Percentiles rank a stretch among this genome's conserved stretches.
These are phyloP conservation scores for Oscheius sp. DNA, from an alignment of 2,888 invertebrate genomes.

Conservation along the genomic window DNA sequence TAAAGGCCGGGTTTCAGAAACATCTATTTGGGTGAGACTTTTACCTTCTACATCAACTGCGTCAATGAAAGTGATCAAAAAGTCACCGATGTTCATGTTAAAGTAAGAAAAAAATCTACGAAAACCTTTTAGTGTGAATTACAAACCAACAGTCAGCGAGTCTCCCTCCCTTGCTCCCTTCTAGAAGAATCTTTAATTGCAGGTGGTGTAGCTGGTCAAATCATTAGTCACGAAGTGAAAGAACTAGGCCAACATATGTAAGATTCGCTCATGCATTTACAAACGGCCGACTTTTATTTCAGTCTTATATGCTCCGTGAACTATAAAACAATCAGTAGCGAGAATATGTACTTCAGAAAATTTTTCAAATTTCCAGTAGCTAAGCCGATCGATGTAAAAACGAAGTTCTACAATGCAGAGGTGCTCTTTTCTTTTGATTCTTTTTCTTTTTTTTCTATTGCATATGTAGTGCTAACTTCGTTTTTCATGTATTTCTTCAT, in stretches of 20 bases:
- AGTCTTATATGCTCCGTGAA: slow-evolving; percentile 94
- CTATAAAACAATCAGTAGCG: slow-evolving; percentile 81
- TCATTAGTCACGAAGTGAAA: slow-evolving; percentile 98
- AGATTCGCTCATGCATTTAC: no score
- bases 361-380: slow-evolving; percentile 95
- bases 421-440: slow-evolving; percentile 70
- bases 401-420: slow-evolving; percentile 93
- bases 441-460: neutral
- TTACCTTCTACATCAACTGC: slow-evolving; percentile 95
- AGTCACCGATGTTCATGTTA: slow-evolving; percentile 84
- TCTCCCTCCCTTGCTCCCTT: slow-evolving; percentile 77
- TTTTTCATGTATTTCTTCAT: slow-evolving; percentile 26
- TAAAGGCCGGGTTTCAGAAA: no score
- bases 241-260: slow-evolving; percentile 97
- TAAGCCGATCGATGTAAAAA: slow-evolving; percentile 96
- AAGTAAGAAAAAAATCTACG: slow-evolving; percentile 74
- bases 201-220: slow-evolving; percentile 88
- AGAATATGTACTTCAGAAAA: slow-evolving; percentile 87
- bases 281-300: slow-evolving; percentile 40
- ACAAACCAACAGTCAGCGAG: slow-evolving; percentile 88
- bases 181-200: slow-evolving; percentile 76
- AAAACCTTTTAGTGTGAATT: slow-evolving; percentile 80
- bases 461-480: neutral
- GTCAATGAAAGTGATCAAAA: slow-evolving; percentile 90
- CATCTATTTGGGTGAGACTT: slow-evolving; percentile 96